These are phyloP conservation scores for Nycticorax nycticorax DNA, from an alignment of 2,113 vertebrate genomes.

Conservation along the genomic window DNA sequence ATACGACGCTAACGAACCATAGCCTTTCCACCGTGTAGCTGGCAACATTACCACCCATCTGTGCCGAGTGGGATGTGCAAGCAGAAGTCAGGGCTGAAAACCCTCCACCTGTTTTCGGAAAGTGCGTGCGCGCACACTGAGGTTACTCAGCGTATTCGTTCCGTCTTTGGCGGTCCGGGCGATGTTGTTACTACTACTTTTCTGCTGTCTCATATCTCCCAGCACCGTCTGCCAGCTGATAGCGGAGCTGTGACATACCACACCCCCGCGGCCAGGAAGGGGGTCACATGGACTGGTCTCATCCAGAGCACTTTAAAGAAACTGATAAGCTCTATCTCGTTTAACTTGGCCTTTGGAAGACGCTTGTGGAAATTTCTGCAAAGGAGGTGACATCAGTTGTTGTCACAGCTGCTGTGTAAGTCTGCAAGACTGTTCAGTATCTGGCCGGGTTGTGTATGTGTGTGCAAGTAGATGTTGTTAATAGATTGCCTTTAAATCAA, in stretches of 20 bases:
- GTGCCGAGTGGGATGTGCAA: background rate
- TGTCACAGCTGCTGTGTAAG: conserved; percentile 65
- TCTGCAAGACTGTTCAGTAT: conserved; percentile 16
- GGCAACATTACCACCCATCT: background rate
- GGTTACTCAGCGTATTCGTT: conserved; percentile 26
- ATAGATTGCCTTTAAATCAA: conserved; percentile 42
- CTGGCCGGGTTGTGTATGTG: background rate
- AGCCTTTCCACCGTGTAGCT: background rate
- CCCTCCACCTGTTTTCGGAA: conserved; percentile 18
- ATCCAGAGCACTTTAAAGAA: conserved; percentile 59
- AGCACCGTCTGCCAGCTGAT: conserved; percentile 60
- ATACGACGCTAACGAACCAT: background rate
- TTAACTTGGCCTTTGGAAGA: conserved; percentile 68
- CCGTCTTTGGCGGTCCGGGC: background rate
- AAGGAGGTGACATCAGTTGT: conserved; percentile 71
- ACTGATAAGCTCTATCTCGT: conserved; percentile 66
- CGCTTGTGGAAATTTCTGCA: conserved; percentile 65
- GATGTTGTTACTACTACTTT: conserved; percentile 31
- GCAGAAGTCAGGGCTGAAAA: background rate
- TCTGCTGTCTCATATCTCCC: conserved; percentile 68
- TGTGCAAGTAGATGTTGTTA: conserved; percentile 7
- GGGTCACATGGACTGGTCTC: conserved; percentile 46
- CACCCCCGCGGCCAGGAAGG: conserved; percentile 22
- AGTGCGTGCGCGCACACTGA: background rate
- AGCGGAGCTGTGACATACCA: conserved; percentile 64